A percentile compares a stretch with the other conserved stretches of the same genome.
These are phyloP conservation scores for Lomographa bimaculata DNA, from an alignment of 2,888 invertebrate genomes.

Conservation along the genomic window DNA sequence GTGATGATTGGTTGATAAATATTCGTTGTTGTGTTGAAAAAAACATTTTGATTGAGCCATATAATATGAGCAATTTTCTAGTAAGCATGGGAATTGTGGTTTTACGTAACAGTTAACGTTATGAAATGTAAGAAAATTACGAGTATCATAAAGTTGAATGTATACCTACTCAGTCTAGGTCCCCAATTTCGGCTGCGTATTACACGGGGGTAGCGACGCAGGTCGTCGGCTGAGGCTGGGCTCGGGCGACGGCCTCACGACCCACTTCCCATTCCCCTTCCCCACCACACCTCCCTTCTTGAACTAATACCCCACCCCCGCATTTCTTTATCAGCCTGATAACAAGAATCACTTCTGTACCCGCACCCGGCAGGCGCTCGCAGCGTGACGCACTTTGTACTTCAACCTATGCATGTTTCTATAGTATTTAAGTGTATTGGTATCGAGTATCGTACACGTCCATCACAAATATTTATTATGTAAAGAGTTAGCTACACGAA, in stretches of 20 bases:
- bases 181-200: slow-evolving; percentile 41
- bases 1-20: no score
- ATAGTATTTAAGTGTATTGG: neutral
- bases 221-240: slow-evolving; percentile 63
- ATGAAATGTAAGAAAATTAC: slow-evolving; percentile 18
- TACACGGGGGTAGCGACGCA: slow-evolving; percentile 57
- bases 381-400: slow-evolving; percentile 25
- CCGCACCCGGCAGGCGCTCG: slow-evolving; percentile 22
- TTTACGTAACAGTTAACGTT: neutral
- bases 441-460: slow-evolving; percentile 2
- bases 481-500: neutral
- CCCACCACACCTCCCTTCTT: slow-evolving; percentile 39
- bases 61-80: no score
- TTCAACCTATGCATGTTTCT: neutral
- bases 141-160: slow-evolving; percentile 5
- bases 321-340: slow-evolving; percentile 67
- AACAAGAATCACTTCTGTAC: slow-evolving; percentile 53
- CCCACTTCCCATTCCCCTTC: slow-evolving; percentile 62
- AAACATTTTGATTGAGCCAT: no score
- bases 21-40: no score
- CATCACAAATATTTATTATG: slow-evolving; percentile 9
- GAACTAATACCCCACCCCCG: slow-evolving; percentile 43
- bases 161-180: slow-evolving; percentile 28
- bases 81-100: no score
- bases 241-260: slow-evolving; percentile 75